These are phyloP conservation scores for Mylabris sibirica DNA, from an alignment of 2,888 invertebrate species.

Conservation along the genomic window DNA sequence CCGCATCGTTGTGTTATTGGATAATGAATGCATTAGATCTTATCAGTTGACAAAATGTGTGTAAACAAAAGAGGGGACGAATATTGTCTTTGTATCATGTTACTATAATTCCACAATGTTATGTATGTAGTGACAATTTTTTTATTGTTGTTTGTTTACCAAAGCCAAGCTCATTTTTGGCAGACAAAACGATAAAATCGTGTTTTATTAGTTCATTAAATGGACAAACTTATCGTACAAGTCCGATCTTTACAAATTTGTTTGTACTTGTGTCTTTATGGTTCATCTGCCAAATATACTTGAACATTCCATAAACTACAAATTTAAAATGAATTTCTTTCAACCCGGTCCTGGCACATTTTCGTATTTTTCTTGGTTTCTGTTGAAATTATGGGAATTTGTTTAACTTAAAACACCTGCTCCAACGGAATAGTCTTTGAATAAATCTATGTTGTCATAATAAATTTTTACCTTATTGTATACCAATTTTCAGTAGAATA, in stretches of 20 bases:
- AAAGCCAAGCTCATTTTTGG: constrained; percentile 25
- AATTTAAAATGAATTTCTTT: not conserved
- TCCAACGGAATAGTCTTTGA: not conserved
- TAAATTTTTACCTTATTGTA: not conserved
- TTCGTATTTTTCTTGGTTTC: not conserved
- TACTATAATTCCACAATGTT: constrained; percentile 17
- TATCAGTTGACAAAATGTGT: constrained; percentile 33
- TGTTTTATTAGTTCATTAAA: constrained; percentile 28
- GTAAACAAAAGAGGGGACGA: constrained; percentile 20
- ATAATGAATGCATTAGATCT: constrained; percentile 30
- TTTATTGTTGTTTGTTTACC: constrained; percentile 16
- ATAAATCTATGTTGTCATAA: not conserved
- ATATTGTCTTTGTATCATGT: constrained; percentile 31
- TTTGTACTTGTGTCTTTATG: not conserved
- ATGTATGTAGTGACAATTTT: constrained; percentile 11
- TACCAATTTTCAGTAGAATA: not conserved
- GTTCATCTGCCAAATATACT: constrained; percentile 6
- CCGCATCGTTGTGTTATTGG: constrained; percentile 14
- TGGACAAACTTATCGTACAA: not conserved
- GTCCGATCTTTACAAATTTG: constrained; percentile 7
- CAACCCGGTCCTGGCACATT: not conserved
- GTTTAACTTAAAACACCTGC: not conserved
- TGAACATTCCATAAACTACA: not conserved
- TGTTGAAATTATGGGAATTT: not conserved
- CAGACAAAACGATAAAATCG: constrained; percentile 24